Evolutionary conservation across 2,888 invertebrate genomes (phyloP).

Genomic region (Apodemia hepburni): DNA sequence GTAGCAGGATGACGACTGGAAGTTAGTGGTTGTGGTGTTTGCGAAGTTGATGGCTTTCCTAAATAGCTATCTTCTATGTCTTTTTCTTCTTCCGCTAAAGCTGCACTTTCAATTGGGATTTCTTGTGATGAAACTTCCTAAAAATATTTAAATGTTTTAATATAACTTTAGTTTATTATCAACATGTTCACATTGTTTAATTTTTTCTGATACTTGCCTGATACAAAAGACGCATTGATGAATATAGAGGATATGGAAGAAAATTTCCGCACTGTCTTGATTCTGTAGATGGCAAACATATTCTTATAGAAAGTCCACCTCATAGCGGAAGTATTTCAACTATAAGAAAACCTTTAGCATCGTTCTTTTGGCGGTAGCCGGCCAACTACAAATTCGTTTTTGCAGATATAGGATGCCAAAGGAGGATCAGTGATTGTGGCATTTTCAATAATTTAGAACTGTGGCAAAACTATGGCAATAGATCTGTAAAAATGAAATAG

Average conservation of each 20-base stretch:
- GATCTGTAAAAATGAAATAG: constrained; percentile 27
- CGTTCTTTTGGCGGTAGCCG: constrained; percentile 34
- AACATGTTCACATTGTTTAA: too few relatives aligned
- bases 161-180: too few relatives aligned
- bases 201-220: too few relatives aligned
- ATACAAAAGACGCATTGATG: constrained; percentile 21
- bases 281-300: constrained; percentile 24
- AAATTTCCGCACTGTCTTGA: constrained; percentile 23
- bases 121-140: too few relatives aligned
- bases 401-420: constrained; percentile 32
- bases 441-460: constrained; percentile 23
- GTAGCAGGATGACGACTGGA: constrained; percentile 30
- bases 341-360: constrained; percentile 33
- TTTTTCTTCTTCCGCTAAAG: too few relatives aligned
- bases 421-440: constrained; percentile 22
- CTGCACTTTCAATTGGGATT: too few relatives aligned
- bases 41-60: too few relatives aligned
- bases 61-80: too few relatives aligned
- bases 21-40: too few relatives aligned
- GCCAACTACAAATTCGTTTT: constrained; percentile 33
- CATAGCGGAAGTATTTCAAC: constrained; percentile 28
- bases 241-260: constrained; percentile 11
- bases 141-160: neutral
- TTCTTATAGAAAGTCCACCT: constrained; percentile 25
- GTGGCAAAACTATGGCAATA: constrained; percentile 27